Base-by-base conservation (phyloP, 2,888 invertebrate species). In the Xiphydria camelus region DNA sequence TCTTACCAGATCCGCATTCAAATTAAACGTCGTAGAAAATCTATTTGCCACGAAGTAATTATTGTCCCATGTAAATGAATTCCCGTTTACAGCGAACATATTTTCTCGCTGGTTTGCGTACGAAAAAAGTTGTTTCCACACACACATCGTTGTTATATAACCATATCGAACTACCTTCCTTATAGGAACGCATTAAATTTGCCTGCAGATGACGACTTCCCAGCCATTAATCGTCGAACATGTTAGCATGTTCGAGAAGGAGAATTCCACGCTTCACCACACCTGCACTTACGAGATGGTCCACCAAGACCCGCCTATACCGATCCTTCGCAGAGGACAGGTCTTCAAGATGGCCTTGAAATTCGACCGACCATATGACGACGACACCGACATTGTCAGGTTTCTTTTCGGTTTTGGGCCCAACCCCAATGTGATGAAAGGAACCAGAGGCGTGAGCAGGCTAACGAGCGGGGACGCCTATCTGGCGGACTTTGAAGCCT, bases 241-340 rank as follows among this genome's bases (percentile, higher is more conserved):
- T 12, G 77, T 85, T 0, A 80, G 86, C 62, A 80, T 88, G 59
- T 86, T 87, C 66, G 83, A 86, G 1, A 73, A 76, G 48, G 85
- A 87, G 58, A 91, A 91, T 68, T 84, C 87, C 0, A 79, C 78
- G 36, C 72, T 78, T 0, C 89, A 90, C 67, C 83, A 83, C 59
- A 89, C 90, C 0, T 76, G 81, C 47, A 83, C 83, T 59, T 91
- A 79, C 64, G 88, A 89, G 65, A 72, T 84, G 47, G 81, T 87
- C 1, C 83, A 86, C 51, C 78, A 82, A n/a, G 83, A 84, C 21
- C 80, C 82, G 3, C 81, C 84, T 0, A 80, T 80, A 0, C 80
- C 87, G 0, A 82, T 91, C 15, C 78, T 91, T 2, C 79, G 91
- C 3, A 80, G 91, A 18, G 91, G 89, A 0, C 84, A 87, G 62